Base-by-base conservation (phyloP, 2,888 invertebrate species). In the Selenia dentaria region DNA sequence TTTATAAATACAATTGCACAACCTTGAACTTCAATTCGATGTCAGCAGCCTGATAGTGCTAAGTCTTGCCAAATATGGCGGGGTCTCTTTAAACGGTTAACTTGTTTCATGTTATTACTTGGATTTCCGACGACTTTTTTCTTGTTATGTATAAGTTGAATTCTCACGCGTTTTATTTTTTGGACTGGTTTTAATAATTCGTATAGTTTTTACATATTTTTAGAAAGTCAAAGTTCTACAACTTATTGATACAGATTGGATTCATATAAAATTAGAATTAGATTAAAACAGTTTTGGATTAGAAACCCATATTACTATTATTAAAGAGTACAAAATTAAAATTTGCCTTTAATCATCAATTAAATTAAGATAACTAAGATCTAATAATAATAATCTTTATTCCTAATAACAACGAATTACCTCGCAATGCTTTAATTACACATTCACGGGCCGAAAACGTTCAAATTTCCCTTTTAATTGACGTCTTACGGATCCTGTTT, bases 21-120 rank as follows among this genome's bases (percentile, higher is more conserved):
- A 62, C 85, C 85, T 82, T 85, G 86, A 86, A 85, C 85, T 85
- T 83, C 75, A 72, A 65, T 66, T 70, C 60, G 70, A 77, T 75
- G 71, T 67, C 68, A 70, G 71, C 70, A 74, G 71, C 70, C 72
- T 64, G 58, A 56, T 64, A 57, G 63, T 55, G 69, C 67, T 64
- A 54, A 66, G 74, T 69, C 64, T 60, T 54, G 62, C 77, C 73
- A 55, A 70, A 76, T 73, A 75, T 58, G 74, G 71, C 54, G 65
- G 61, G 64, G 65, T 66, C 68, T 65, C 65, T 70, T 64, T 68
- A 63, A 62, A 67, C 54, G 58, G 62, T 64, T 62, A 64, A 62
- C 67, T 57, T 61, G 55, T 47, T 51, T 40, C 53, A 62, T 51
- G 58, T 64, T 62, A 61, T 61, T 60, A 56, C 53, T 61, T 59